Base-by-base conservation (phyloP, 2,888 invertebrate species). In the Girardia tigrina region DNA sequence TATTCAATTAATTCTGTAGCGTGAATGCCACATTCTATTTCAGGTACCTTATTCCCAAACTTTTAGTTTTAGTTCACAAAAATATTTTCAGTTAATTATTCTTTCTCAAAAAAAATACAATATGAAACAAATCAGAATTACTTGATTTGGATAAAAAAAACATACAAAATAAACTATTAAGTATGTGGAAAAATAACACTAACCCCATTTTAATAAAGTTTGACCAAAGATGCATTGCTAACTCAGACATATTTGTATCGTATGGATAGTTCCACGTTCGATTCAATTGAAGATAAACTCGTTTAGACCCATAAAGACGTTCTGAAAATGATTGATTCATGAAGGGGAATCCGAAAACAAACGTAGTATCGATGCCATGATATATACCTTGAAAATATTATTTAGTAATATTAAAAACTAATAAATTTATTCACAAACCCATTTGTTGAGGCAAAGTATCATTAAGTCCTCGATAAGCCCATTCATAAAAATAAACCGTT, bases 221-320 rank as follows among this genome's bases (percentile, higher is more conserved):
- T 1, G 72, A 72, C 77, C 77, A 77, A n/a, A 77, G 56, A 26
- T 42, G 26, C 77, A 77, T 77, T 1, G 72, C 36, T 23, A 77
- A 77, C 28, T 77, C 77, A 28, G 71, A 71, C 77, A 77, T 77
- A 36, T 77, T 77, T 1, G 75, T 77, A n/a, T 77, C 77, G 14
- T 28, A 42, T 1, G 76, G 76, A 23, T 75, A 76, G 28, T 71
- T 77, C 42, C 75, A 76, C 12, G 42, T 23, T 14, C 29, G 56
- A n/a, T 42, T 74, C 27, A 75, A 16, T 26, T 42, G 26, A 4
- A 75, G 26, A 26, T 42, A 36, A 26, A 75, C 27, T 2, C 42
- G 27, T n/a, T 76, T 76, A 6, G 26, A 26, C n/a, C 12, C 26
- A 23, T 42, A 29, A 28, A 76, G 75, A 4, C 76, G 42, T 6